phyloP scores from a whole-genome alignment of 2,797 vertebrate species.

The Ctenosaura bakeri region DNA sequence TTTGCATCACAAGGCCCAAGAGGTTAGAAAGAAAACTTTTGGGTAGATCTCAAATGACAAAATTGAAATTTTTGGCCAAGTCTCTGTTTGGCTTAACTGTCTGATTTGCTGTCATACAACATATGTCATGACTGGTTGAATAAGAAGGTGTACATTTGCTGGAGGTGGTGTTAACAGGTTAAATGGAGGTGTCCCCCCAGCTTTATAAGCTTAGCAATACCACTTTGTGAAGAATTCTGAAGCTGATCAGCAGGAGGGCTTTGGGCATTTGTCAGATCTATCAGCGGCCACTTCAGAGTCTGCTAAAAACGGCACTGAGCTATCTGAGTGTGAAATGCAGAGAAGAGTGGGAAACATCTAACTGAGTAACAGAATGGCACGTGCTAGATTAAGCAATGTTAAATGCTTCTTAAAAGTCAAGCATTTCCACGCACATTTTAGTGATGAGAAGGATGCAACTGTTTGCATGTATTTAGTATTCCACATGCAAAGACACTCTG shows the following conservation, averaged over 20 bases:
- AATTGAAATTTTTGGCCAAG: neutral
- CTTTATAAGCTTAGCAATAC: neutral
- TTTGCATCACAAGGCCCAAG: conserved; percentile 4
- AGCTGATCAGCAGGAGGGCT: neutral
- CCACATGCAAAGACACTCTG: neutral
- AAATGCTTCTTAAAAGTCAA: conserved; percentile 9
- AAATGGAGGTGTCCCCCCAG: neutral
- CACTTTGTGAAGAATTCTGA: neutral
- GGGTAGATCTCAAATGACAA: neutral
- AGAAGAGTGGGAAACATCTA: conserved; percentile 20
- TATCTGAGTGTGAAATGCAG: conserved; percentile 53
- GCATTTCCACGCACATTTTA: neutral
- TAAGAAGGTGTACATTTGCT: conserved; percentile 33
- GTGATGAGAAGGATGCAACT: neutral
- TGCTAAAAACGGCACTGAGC: conserved; percentile 47
- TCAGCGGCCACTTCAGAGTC: conserved; percentile 18
- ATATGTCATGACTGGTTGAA: rapidly evolving
- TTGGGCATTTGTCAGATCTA: conserved; percentile 19
- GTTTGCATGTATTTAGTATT: conserved; percentile 22
- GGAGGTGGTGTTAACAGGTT: neutral
- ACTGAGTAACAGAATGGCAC: conserved; percentile 14
- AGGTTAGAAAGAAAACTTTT: conserved; percentile 31
- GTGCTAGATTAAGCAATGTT: conserved; percentile 15
- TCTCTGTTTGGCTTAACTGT: neutral
- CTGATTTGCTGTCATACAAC: neutral